Base-by-base conservation (phyloP, 2,888 invertebrate genomes). In the Nemotelus nigrinus region DNA sequence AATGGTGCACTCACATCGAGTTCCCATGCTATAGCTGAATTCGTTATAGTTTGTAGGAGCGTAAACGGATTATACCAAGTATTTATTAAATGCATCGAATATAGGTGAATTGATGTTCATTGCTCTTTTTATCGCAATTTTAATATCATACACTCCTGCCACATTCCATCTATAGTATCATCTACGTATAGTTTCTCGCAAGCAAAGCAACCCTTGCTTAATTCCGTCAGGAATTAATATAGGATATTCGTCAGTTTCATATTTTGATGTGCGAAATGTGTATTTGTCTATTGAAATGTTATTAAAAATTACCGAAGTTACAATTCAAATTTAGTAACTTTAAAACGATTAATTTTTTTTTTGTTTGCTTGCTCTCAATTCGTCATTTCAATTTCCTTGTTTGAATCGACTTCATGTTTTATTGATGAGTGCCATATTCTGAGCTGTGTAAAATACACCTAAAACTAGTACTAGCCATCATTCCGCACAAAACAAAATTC, bases 271-370 rank as follows among this genome's bases (percentile, higher is more conserved):
- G 55, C 55, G 71, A 44, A 48, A 43, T 57, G 48, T 71, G 71
- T 43, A 47, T 65, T 7, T 45, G 65, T 71, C 25, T 39, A 44
- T 55, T 71, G 39, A 71, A 2, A 43, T 7, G 53, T 68, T 4
- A 55, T 25, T 55, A 53, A 44, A 71, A 71, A 57, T 71, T 71
- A 71, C 8, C 39, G 43, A 55, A 71, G 71, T 71, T 71, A 55
- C 71, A 53, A 10, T n/a, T n/a, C 55, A 71, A 71, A 55, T 71
- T 71, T 39, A 55, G 71, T 71, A 71, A 55, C 71, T 71, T 71
- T 71, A 47, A 71, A 71, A 55, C 57, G 25, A 25, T 25, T 25
- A 25, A 25, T 25, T 25, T 25, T 25, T 25, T 25, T 25, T 25
- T 25, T 25, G 25, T 25, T 25, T 25, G 25, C 25, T 25, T 25